phyloP scores from a whole-genome alignment of 2,888 invertebrate genomes.

The Mesoligia furuncula region DNA sequence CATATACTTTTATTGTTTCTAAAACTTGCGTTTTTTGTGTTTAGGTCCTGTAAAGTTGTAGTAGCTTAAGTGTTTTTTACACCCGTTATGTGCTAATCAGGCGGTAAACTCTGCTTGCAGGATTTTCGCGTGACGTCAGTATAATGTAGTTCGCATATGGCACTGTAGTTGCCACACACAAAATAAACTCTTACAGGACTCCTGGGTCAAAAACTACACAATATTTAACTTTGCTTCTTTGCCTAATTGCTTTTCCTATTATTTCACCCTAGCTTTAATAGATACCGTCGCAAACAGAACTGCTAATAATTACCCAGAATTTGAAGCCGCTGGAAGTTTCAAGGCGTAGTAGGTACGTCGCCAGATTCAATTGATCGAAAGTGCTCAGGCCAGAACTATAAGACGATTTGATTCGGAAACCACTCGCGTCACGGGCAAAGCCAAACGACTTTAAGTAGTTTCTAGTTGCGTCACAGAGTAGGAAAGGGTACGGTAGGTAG shows the following conservation, averaged over 20 bases:
- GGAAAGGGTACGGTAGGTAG: background rate
- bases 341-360: background rate
- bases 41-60: no score
- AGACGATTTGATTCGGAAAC: slow-evolving; percentile 45
- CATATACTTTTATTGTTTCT: no score
- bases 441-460: background rate
- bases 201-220: background rate
- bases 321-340: background rate
- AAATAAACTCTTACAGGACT: background rate
- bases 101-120: background rate
- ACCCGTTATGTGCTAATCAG: background rate
- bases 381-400: slow-evolving; percentile 30
- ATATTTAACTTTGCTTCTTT: background rate
- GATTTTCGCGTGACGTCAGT: background rate
- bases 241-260: background rate
- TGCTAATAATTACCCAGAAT: slow-evolving; percentile 6
- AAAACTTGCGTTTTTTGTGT: no score
- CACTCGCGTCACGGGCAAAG: slow-evolving; percentile 20
- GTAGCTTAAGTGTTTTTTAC: no score
- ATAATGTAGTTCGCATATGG: background rate
- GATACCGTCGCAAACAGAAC: background rate
- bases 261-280: background rate
- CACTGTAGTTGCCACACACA: background rate
- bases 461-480: background rate
- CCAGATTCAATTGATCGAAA: slow-evolving; percentile 47